Evolutionary conservation across 2,888 invertebrate genomes (phyloP), one percentile per base, ranked within the genome.

Genomic region (Lasioglossum figueresi): DNA sequence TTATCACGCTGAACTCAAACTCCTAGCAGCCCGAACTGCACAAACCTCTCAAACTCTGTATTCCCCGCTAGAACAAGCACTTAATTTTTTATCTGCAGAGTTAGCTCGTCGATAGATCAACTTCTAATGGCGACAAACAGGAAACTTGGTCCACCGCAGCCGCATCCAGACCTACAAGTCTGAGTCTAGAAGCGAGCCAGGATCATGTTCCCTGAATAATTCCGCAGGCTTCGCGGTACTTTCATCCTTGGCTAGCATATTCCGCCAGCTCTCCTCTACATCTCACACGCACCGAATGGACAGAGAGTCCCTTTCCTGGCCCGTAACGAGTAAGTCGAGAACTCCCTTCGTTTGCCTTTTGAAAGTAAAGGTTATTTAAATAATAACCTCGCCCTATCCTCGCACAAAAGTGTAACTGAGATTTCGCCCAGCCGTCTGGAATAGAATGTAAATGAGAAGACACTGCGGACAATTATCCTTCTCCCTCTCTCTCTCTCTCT

Each of bases 391-490:
- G 80, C 76, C 63, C 84, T 74, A 79, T 48, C 43, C 48, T 79
- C 82, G 77, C 76, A 71, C 83, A 85, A 87, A 85, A 85, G 80
- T 85, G 81, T 85, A 85, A 88, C 76, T 79, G 77, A 85, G 81
- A 85, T 85, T 87, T 87, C 83, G 83, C 76, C 63, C 74, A 72
- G 78, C 70, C 79, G 80, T 79, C 83, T 59, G 85, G 79, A 82
- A 83, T 82, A 83, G 87, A 87, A 87, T 87, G 87, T 87, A 87
- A 88, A 88, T 85, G 82, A 85, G 87, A 87, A 87, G 82, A 81
- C 75, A 88, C 85, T 71, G 80, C 66, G 66, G 84, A 82, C 85
- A 88, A 88, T 88, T 88, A 87, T 87, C 79, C 66, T 73, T 74
- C 74, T 71, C 71, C 45, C 52, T 63, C 52, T 52, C 31, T 34